Conservation (phyloP, 2,113 vertebrate genomes). For the Gobio gobio region DNA sequence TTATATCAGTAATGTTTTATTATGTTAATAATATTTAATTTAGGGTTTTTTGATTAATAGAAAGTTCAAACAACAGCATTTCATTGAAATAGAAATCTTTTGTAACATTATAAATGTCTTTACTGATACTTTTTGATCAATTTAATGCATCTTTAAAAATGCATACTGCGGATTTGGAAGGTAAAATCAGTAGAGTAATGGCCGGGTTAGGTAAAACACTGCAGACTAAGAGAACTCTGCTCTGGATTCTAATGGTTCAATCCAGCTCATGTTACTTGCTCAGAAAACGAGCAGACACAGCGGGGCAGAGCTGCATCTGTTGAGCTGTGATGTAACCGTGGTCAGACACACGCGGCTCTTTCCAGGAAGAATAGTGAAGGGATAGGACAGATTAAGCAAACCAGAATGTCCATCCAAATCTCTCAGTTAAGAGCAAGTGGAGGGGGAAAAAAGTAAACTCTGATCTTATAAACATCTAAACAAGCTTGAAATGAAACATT, state of each 20-base stretch:
- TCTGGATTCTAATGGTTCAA: constrained; percentile 20
- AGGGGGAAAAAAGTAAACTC: not conserved
- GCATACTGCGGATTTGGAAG: not conserved
- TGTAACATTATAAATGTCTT: not conserved
- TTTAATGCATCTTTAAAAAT: not conserved
- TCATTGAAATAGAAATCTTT: not conserved
- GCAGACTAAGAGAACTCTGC: constrained; percentile 14
- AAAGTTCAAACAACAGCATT: not conserved
- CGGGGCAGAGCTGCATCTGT: constrained; percentile 48
- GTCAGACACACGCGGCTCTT: not conserved
- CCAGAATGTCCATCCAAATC: constrained; percentile 23
- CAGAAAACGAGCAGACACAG: constrained; percentile 53
- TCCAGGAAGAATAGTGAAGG: constrained; percentile 31
- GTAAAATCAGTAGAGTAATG: not conserved
- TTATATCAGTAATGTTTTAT: not conserved
- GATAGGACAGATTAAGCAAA: constrained; percentile 31
- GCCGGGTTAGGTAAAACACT: not conserved
- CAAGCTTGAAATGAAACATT: not conserved
- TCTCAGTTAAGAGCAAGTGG: not conserved
- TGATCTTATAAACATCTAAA: not conserved
- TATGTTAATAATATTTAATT: not conserved
- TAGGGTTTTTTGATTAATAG: not conserved
- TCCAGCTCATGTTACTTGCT: constrained; percentile 32
- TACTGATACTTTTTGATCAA: not conserved
- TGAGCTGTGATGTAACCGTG: constrained; percentile 34